Conservation (phyloP, 2,113 vertebrate species). For the Grantiella picta region DNA sequence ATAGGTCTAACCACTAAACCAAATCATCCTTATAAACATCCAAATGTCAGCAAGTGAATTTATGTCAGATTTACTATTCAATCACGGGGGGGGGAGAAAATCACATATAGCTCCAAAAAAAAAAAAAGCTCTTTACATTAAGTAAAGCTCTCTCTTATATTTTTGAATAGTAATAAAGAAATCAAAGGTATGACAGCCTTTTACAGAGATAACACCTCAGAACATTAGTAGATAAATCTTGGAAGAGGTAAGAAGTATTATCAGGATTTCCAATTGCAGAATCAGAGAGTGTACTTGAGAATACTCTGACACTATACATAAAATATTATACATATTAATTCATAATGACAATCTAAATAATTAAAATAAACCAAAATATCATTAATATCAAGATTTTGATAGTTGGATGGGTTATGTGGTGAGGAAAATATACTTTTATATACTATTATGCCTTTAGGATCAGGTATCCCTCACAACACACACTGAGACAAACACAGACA, state of each 20-base stretch:
- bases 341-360: conserved; percentile 18
- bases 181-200: not conserved
- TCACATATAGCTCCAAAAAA: not conserved
- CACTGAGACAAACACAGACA: not conserved
- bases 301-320: not conserved
- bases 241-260: conserved; percentile 8
- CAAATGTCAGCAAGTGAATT: conserved; percentile 40
- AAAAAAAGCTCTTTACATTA: not conserved
- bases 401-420: not conserved
- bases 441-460: not conserved
- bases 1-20: conserved; percentile 56
- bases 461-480: not conserved
- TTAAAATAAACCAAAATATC: not conserved
- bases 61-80: not conserved
- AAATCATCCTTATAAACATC: conserved; percentile 57
- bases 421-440: not conserved
- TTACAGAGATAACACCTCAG: not conserved
- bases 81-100: not conserved
- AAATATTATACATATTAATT: conserved; percentile 15
- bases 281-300: not conserved
- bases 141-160: not conserved
- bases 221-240: conserved; percentile 37
- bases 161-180: conserved; percentile 40
- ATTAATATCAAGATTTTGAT: not conserved
- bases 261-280: conserved; percentile 4